Percentiles rank a stretch among this genome's conserved stretches.
Conservation (phyloP, 2,113 vertebrate species). For the Oncorhynchus tshawytscha region DNA sequence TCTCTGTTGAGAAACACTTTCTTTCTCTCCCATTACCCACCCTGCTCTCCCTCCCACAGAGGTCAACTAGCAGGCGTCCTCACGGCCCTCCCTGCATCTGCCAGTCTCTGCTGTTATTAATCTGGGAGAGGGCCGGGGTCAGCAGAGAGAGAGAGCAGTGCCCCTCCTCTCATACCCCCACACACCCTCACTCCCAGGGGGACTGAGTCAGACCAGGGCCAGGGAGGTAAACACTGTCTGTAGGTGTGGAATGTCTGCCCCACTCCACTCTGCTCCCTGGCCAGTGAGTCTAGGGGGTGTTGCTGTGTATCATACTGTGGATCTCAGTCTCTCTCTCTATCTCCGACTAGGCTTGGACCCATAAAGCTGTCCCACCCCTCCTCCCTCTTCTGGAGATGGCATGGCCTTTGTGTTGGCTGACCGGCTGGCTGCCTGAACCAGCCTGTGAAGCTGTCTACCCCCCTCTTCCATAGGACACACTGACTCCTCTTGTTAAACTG, state of each 20-base stretch:
- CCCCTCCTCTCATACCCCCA: constrained; percentile 27
- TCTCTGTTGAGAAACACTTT: constrained; percentile 44
- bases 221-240: constrained; percentile 24
- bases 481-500: constrained; percentile 31
- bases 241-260: constrained; percentile 44
- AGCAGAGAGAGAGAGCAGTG: constrained; percentile 14
- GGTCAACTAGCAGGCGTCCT: constrained; percentile 63
- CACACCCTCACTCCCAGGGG: constrained; percentile 28
- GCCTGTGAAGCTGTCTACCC: constrained; percentile 61
- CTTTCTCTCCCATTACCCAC: constrained; percentile 32
- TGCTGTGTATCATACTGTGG: background rate
- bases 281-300: background rate
- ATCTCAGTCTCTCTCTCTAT: constrained; percentile 12
- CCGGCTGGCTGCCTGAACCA: constrained; percentile 54
- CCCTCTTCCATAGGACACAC: constrained; percentile 37
- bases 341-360: constrained; percentile 27
- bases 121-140: constrained; percentile 36
- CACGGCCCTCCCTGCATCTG: constrained; percentile 55
- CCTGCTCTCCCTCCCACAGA: constrained; percentile 57
- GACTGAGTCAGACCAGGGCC: background rate
- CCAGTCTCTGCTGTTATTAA: constrained; percentile 56
- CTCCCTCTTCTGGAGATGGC: constrained; percentile 30
- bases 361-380: constrained; percentile 42
- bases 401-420: constrained; percentile 52
- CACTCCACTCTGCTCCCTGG: background rate